Percentiles rank a stretch among this genome's conserved stretches.
These are phyloP conservation scores for Erythrolamprus reginae DNA, from an alignment of 2,113 vertebrate genomes.

Conservation along the genomic window DNA sequence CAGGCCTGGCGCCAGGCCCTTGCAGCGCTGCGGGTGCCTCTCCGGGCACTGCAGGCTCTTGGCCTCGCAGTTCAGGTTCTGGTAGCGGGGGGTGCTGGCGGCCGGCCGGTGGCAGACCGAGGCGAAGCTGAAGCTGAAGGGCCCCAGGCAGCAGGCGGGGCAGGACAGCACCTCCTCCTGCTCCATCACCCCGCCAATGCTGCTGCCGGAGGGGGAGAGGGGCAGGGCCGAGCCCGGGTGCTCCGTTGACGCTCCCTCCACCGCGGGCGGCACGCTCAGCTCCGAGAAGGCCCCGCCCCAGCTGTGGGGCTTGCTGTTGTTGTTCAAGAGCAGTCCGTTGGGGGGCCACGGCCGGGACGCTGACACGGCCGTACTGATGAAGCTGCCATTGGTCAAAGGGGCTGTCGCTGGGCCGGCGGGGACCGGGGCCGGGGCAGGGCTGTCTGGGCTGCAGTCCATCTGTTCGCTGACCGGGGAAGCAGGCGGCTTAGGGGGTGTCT, in stretches of 20 bases:
- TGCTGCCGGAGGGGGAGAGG: slow-evolving; percentile 51
- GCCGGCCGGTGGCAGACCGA: slow-evolving; percentile 79
- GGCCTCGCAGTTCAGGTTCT: slow-evolving; percentile 81
- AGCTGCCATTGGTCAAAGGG: slow-evolving; percentile 53
- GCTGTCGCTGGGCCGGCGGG: slow-evolving; percentile 33
- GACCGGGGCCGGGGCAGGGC: slow-evolving; percentile 40
- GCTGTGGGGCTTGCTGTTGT: slow-evolving; percentile 72
- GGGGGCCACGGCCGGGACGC: slow-evolving; percentile 69
- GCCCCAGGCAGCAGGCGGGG: slow-evolving; percentile 81
- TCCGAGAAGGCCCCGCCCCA: slow-evolving; percentile 67
- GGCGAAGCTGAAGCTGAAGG: slow-evolving; percentile 78
- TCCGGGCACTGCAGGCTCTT: slow-evolving; percentile 74
- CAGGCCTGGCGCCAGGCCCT: slow-evolving; percentile 20
- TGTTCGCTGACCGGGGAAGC: slow-evolving; percentile 52
- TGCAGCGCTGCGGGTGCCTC: slow-evolving; percentile 50
- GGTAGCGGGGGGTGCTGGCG: slow-evolving; percentile 73
- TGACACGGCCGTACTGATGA: slow-evolving; percentile 55
- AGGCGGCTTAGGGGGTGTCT: slow-evolving; percentile 20
- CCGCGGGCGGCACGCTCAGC: slow-evolving; percentile 50
- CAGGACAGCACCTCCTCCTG: slow-evolving; percentile 84
- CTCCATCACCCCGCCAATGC: slow-evolving; percentile 70
- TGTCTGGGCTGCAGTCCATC: slow-evolving; percentile 78
- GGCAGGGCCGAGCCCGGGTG: accelerated
- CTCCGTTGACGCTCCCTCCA: slow-evolving; percentile 54
- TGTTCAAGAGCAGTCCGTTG: slow-evolving; percentile 65